These are phyloP conservation scores for Nerophis lumbriciformis DNA, from an alignment of 2,113 vertebrate genomes.

Conservation along the genomic window DNA sequence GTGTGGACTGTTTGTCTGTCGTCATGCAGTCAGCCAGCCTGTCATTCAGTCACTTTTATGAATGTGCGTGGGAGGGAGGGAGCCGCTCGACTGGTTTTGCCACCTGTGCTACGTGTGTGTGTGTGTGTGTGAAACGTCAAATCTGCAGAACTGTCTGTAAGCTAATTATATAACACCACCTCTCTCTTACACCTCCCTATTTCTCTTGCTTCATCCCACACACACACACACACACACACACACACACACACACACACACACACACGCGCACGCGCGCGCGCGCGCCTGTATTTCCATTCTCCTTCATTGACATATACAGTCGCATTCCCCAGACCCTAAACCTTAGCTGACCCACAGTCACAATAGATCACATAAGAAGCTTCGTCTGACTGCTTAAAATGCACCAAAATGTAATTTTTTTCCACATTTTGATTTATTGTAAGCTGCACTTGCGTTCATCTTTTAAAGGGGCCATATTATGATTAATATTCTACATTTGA, in stretches of 20 bases:
- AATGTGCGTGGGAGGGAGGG: conserved; percentile 7
- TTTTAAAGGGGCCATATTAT: no score
- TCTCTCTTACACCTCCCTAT: background rate
- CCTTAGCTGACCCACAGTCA: conserved; percentile 1
- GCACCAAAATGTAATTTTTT: no score
- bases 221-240: background rate
- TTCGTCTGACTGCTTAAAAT: no score
- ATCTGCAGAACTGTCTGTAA: conserved; percentile 4
- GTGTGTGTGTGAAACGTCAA: conserved; percentile 16
- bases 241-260: no score
- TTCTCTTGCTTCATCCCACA: background rate
- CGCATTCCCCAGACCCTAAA: background rate
- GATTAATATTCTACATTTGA: no score
- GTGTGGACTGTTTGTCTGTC: conserved; percentile 6
- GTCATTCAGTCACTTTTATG: conserved; percentile 17
- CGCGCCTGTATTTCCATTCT: conserved; percentile 6
- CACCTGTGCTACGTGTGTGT: conserved; percentile 21
- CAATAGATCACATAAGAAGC: background rate
- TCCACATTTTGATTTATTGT: no score
- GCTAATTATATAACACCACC: conserved; percentile 12
- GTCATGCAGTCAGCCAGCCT: conserved; percentile 5
- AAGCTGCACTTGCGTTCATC: no score
- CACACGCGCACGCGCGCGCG: background rate
- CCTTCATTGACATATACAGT: conserved; percentile 5
- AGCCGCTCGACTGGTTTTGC: conserved; percentile 2